Base-by-base conservation (phyloP, 2,113 vertebrate species). In the Arizona elegans region DNA sequence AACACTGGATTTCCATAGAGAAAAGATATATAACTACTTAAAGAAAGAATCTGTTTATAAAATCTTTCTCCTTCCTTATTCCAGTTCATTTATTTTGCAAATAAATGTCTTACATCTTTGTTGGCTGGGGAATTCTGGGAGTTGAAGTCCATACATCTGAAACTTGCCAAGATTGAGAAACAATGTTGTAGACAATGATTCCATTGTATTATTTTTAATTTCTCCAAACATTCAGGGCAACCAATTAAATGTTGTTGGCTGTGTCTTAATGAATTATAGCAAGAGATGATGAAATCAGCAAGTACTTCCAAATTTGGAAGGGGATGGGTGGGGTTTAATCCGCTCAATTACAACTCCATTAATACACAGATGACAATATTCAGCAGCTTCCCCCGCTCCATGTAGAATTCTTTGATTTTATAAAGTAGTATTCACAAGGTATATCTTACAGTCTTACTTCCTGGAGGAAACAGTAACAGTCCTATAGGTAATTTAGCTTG, bases 41-140 rank as follows among this genome's bases (percentile, higher is more conserved):
- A 21, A 21, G 7, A 85, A 93, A 94, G 59, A 58, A 91, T 53
- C 54, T 91, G 10, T 89, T 91, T 58, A 91, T 94, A 47, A 24
- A 19, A 17, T 54, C 0, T 92, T 62, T 53, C 29, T 70, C 8
- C 19, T 0, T 58, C 59, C 88, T 47, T 93, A 92, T 56, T 62
- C 92, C 19, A 33, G 3, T 0, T 53, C 94, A n/a, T 93, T 91
- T 92, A 2, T 86, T 86, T 43, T 90, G 81, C 58, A 53, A 86
- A 54, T 29, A 90, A 75, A 33, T 29, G 26, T n/a, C 8, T 70
- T 8, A 13, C n/a, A 26, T 23, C 52, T 54, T 54, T 53, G 43
- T 3, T 88, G 26, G 29, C 29, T 52, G 52, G 86, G 75, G 33
- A 81, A 43, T 81, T 81, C 75, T 81, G 17, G 33, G 33, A 81